phyloP scores from a whole-genome alignment of 2,888 invertebrate species.

The Apamea monoglypha region DNA sequence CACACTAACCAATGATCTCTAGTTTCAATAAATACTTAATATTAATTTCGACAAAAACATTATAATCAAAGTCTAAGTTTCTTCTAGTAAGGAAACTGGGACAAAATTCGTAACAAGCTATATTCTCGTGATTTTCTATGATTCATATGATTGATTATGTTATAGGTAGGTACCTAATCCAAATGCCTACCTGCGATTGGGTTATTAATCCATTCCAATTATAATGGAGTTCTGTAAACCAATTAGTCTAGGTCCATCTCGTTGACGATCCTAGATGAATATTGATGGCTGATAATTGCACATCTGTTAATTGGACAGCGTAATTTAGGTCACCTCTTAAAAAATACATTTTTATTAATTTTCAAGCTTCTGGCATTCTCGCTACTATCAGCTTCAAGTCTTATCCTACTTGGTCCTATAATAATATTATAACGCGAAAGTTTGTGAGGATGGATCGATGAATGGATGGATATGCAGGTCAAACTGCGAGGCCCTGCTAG shows the following conservation, averaged over 20 bases:
- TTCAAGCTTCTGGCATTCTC: background rate
- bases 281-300: constrained; percentile 46
- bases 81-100: background rate
- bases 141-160: background rate
- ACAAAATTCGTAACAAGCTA: background rate
- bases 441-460: no score
- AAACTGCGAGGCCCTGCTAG: no score
- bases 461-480: no score
- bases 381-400: background rate
- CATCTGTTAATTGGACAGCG: constrained; percentile 35
- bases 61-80: background rate
- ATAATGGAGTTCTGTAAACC: constrained; percentile 32
- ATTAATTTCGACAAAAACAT: background rate
- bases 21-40: no score
- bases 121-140: background rate
- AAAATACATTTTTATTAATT: background rate
- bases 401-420: background rate
- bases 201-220: constrained; percentile 21
- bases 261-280: constrained; percentile 49
- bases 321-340: constrained; percentile 1
- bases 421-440: no score
- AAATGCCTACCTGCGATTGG: background rate
- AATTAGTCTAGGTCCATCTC: constrained; percentile 51
- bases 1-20: no score
- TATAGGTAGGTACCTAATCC: background rate